Percentiles rank a stretch among this genome's conserved stretches.
phyloP scores from a whole-genome alignment of 2,113 vertebrate species.

The Onychorhynchus coronatus region DNA sequence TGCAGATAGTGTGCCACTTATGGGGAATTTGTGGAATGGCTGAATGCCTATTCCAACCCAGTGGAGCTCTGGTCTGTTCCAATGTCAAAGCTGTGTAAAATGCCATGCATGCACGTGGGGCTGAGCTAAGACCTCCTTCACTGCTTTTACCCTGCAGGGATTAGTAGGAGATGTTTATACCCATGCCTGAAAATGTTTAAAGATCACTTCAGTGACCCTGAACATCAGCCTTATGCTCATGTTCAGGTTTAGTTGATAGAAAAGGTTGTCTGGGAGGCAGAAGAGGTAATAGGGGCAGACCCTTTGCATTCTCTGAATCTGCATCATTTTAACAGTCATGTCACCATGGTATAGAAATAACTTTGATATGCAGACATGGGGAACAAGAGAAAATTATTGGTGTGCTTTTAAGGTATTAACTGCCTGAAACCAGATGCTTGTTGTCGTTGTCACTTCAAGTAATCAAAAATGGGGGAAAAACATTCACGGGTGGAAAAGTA shows the following conservation, averaged over 20 bases:
- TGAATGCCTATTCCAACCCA: not conserved
- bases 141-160: not conserved
- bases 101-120: not conserved
- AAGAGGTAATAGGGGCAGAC: not conserved
- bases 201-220: not conserved
- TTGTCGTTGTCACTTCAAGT: not conserved
- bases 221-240: not conserved
- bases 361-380: not conserved
- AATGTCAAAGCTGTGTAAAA: not conserved
- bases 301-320: not conserved
- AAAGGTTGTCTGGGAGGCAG: not conserved
- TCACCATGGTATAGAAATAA: not conserved
- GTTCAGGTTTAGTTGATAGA: not conserved
- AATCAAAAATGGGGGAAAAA: fast-evolving
- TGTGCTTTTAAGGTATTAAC: not conserved
- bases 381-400: not conserved
- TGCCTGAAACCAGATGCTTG: not conserved
- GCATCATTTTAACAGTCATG: not conserved
- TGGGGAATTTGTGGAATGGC: not conserved
- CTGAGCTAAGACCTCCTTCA: not conserved
- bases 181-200: not conserved
- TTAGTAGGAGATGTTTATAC: not conserved
- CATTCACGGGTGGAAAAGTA: not conserved
- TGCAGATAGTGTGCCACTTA: not conserved
- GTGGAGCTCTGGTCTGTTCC: not conserved